Evolutionary conservation across 1,140 invertebrate species (phyloP).

Genomic region (Aphelinus atriplicis): DNA sequence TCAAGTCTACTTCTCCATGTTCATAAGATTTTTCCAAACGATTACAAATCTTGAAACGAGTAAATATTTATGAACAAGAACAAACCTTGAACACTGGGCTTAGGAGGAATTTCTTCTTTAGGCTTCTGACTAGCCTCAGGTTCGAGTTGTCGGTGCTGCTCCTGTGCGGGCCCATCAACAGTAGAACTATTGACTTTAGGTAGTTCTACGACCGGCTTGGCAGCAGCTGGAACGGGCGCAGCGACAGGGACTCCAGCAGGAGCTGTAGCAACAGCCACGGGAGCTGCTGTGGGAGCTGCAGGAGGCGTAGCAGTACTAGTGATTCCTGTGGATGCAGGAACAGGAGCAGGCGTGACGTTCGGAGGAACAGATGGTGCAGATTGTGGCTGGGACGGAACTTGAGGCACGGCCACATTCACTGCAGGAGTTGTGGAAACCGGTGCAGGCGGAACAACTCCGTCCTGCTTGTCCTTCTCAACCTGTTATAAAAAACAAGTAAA

Average conservation of each 20-base stretch:
- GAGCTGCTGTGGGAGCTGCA: background rate
- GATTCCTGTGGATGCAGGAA: background rate
- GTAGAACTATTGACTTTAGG: slow-evolving; percentile 30
- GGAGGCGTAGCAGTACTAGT: slow-evolving; percentile 6
- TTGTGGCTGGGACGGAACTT: background rate
- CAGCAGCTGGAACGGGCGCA: background rate
- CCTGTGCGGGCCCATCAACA: background rate
- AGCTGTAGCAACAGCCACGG: slow-evolving; percentile 28
- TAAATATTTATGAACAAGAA: no score
- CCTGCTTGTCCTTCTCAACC: slow-evolving; percentile 32
- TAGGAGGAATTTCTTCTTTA: slow-evolving; percentile 28
- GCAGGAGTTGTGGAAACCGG: background rate
- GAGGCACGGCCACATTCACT: background rate
- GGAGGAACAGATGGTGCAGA: slow-evolving; percentile 1
- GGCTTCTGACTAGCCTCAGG: slow-evolving; percentile 10
- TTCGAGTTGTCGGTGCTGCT: background rate
- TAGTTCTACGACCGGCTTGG: slow-evolving; percentile 11
- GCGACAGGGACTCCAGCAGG: slow-evolving; percentile 8
- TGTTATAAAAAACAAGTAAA: background rate
- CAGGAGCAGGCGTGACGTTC: slow-evolving; percentile 4
- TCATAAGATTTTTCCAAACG: no score
- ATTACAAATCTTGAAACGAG: no score
- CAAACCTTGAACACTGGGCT: slow-evolving; percentile 32
- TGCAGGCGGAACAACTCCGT: background rate
- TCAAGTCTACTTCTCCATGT: no score